phyloP scores from a whole-genome alignment of 2,888 invertebrate species.

The Eurois occulta region DNA sequence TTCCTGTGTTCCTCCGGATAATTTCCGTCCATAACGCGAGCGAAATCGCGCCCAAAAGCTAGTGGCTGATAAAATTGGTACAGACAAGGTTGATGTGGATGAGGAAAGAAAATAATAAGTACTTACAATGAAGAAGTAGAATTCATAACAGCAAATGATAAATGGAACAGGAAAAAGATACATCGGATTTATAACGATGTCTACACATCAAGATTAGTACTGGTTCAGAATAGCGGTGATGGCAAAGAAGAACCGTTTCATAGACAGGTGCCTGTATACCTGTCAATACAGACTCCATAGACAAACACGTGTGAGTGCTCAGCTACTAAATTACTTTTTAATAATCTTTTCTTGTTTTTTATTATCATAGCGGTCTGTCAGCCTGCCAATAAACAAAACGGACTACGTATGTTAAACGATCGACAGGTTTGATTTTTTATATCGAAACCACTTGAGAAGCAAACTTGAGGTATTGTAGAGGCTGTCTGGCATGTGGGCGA shows the following conservation, averaged over 20 bases:
- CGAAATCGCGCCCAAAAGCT: not conserved
- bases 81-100: not conserved
- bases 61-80: no score
- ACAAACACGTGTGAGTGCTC: constrained; percentile 20
- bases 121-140: not conserved
- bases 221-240: constrained; percentile 29
- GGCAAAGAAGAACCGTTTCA: constrained; percentile 28
- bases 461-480: constrained; percentile 38
- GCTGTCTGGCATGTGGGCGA: constrained; percentile 54
- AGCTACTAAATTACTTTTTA: constrained; percentile 50
- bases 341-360: constrained; percentile 41
- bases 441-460: constrained; percentile 29
- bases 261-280: constrained; percentile 29
- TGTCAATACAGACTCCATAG: constrained; percentile 35
- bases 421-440: constrained; percentile 53
- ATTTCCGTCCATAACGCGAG: not conserved
- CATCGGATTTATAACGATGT: constrained; percentile 21
- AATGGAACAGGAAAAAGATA: constrained; percentile 19
- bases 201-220: constrained; percentile 10
- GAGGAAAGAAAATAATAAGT: not conserved
- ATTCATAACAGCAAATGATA: constrained; percentile 15
- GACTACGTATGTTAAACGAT: constrained; percentile 28
- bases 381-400: constrained; percentile 58
- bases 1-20: not conserved
- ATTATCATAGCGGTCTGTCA: constrained; percentile 55